Base-by-base conservation (phyloP, 2,888 invertebrate genomes). In the Pogonocherus hispidulus region DNA sequence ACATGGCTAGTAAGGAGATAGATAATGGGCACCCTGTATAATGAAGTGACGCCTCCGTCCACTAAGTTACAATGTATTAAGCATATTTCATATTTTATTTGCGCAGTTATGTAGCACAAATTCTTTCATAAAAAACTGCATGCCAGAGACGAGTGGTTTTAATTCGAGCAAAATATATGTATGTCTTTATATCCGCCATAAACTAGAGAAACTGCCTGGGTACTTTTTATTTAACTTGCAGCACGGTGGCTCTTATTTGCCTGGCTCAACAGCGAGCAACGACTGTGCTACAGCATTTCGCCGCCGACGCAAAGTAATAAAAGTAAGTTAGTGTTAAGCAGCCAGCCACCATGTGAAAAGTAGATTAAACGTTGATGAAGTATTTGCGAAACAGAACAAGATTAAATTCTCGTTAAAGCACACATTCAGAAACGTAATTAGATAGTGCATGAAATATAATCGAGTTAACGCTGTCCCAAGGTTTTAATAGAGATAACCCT, bases 301-400 rank as follows among this genome's bases (percentile, higher is more conserved):
- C 18, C 19, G 35, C 35, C 56, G 16, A 27, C 59, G 23, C 59
- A 59, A 59, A 59, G 46, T 44, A 46, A 59, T 46, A 59, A 59
- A 59, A 46, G 59, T 59, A 59, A 47, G 27, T 46, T 32, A 59
- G 59, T 41, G 59, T 32, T 59, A 27, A 47, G 59, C 46, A 47
- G 14, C 46, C 47, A 51, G 20, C 35, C 56, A 47, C 49, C 64
- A 47, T 65, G 54, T 55, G 64, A 60, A 65, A 69, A 65, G 56
- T 69, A 62, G 47, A 69, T 69, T 65, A 69, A 65, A 60, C 60
- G 62, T 65, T 69, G 57, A 69, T 62, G 68, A 65, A 68, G 64
- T 67, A 65, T 66, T 62, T 51, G 62, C 62, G 47, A 62, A 63
- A 69, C 49, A 62, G 44, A 69, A 69, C 65, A 51, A 66, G 65